Conservation (phyloP, 2,888 invertebrate species). For the Epistrophe eligans region DNA sequence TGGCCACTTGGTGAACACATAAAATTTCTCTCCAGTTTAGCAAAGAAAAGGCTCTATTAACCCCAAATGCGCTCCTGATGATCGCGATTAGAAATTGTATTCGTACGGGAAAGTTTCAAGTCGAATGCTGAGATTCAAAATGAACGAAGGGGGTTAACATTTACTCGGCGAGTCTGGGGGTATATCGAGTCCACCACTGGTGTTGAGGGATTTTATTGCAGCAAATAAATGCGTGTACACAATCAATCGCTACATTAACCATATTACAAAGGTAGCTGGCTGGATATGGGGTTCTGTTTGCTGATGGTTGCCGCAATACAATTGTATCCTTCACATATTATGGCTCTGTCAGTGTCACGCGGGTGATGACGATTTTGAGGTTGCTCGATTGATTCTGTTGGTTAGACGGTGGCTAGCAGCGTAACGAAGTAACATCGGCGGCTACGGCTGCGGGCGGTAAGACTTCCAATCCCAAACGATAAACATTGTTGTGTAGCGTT, state of each 20-base stretch:
- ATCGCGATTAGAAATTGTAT: constrained; percentile 54
- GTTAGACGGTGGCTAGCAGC: background rate
- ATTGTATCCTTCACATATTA: constrained; percentile 56
- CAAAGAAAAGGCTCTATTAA: too few relatives aligned
- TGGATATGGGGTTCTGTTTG: background rate
- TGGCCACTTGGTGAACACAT: too few relatives aligned
- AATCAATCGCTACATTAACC: constrained; percentile 72
- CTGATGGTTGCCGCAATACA: constrained; percentile 23
- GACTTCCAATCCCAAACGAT: constrained; percentile 69
- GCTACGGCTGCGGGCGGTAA: constrained; percentile 44
- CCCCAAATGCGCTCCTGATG: background rate
- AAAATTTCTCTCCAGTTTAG: too few relatives aligned
- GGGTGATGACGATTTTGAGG: constrained; percentile 54
- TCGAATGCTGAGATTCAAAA: background rate
- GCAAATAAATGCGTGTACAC: constrained; percentile 73
- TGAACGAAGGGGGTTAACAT: background rate
- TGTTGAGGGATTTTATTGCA: constrained; percentile 72
- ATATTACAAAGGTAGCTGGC: constrained; percentile 41
- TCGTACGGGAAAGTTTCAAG: constrained; percentile 32
- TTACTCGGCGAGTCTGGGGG: constrained; percentile 35
- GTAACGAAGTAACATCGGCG: background rate
- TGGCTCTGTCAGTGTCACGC: constrained; percentile 55
- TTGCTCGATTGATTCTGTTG: constrained; percentile 12
- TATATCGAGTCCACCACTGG: constrained; percentile 52
- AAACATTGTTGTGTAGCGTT: constrained; percentile 72